A percentile compares a stretch with the other conserved stretches of the same genome.
Conservation (phyloP, 2,888 invertebrate genomes). For the Lysandra bellargus region DNA sequence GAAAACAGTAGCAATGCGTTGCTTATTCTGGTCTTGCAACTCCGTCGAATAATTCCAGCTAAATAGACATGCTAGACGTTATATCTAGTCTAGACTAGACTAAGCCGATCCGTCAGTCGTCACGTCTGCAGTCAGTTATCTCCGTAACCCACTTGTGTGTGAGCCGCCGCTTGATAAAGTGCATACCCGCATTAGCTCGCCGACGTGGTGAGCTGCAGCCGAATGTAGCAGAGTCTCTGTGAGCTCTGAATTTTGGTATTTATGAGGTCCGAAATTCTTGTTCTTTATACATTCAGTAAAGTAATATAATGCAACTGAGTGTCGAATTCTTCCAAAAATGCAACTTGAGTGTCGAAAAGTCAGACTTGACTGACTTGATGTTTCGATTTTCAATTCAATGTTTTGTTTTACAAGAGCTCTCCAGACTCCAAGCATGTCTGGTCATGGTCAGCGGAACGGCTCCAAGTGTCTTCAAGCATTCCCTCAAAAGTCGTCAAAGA, state of each 20-base stretch:
- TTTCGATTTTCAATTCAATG: too few relatives aligned
- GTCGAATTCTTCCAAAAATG: too few relatives aligned
- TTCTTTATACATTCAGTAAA: too few relatives aligned
- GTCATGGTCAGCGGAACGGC: background rate
- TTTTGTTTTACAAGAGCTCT: too few relatives aligned
- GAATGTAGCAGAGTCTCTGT: background rate
- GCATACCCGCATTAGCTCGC: background rate
- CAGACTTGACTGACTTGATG: too few relatives aligned
- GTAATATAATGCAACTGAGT: too few relatives aligned
- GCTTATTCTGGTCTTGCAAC: too few relatives aligned
- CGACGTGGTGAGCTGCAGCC: background rate
- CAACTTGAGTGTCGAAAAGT: too few relatives aligned
- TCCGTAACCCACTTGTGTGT: constrained; percentile 14
- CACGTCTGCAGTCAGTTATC: constrained; percentile 13
- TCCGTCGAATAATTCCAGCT: background rate
- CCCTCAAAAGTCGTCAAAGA: background rate
- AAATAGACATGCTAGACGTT: background rate
- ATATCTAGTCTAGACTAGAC: background rate
- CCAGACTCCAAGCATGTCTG: too few relatives aligned
- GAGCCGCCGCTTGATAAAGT: background rate
- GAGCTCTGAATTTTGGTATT: background rate
- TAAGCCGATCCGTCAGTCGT: constrained; percentile 11
- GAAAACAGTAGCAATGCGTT: too few relatives aligned
- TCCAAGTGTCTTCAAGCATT: background rate
- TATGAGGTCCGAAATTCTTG: background rate